Base-by-base conservation (phyloP, 2,888 invertebrate genomes). In the Eugnorisma glareosa region DNA sequence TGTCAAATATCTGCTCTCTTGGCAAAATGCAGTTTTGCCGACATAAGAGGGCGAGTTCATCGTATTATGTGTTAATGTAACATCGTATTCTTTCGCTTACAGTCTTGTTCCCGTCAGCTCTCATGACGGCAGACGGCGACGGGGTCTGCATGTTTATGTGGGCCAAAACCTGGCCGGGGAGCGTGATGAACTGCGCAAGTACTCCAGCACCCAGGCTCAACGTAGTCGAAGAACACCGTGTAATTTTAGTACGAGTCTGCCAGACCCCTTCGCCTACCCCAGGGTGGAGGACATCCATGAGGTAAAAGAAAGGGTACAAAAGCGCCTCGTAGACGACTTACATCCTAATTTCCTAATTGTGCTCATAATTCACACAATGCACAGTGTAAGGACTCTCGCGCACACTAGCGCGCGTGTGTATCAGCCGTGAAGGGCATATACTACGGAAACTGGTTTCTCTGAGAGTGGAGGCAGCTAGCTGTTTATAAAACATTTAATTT, bases 371-470 rank as follows among this genome's bases (percentile, higher is more conserved):
- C 76, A 82, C 78, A 86, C 80, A 75, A 85, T 75, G 51, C 67
- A 74, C 69, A 73, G 64, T 75, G 70, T 88, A 85, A 88, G 87
- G 89, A 84, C 86, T 77, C 51, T 59, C 48, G 63, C 79, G 67
- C 75, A 77, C 73, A 87, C 74, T 68, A n/a, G 13, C 66, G 37
- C 45, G 48, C 77, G 79, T 89, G 88, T 83, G 84, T 86, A 88
- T 21, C 69, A 68, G 73, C 81, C 89, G 87, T 89, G 89, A 89
- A 89, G 89, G 89, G 88, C 89, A 89, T 82, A 82, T 69, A 83
- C 89, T 83, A 84, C 86, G 83, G 83, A 82, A 83, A 89, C 88
- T 75, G 80, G 88, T 89, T 89, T 88, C 86, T 84, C 82, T 84
- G 75, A 82, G 75, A 81, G 82, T 79, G 64, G 73, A 83, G 72